Evolutionary conservation across 2,888 invertebrate species (phyloP).

Genomic region (Timema podura): DNA sequence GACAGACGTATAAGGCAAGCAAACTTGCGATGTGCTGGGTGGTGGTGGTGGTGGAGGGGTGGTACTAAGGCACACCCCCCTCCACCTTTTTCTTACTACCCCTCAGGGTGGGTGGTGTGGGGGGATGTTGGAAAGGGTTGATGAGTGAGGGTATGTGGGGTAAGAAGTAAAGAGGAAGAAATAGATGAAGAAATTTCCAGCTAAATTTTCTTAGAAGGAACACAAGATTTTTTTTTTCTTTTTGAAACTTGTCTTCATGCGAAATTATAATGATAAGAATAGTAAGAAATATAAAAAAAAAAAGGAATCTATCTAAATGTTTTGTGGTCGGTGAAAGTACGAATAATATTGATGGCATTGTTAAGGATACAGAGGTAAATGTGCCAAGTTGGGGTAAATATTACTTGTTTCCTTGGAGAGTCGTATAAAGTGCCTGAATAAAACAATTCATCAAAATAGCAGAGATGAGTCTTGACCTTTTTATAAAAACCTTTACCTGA

Average conservation of each 20-base stretch:
- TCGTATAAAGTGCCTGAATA: too few relatives aligned
- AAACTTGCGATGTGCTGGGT: constrained; percentile 23
- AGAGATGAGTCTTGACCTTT: too few relatives aligned
- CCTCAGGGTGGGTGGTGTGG: constrained; percentile 40
- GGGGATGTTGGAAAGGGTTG: constrained; percentile 28
- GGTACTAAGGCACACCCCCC: constrained; percentile 19
- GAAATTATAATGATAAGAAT: constrained; percentile 6
- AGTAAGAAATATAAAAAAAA: constrained; percentile 2
- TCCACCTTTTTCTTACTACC: too few relatives aligned
- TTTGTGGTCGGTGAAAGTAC: neutral
- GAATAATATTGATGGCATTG: constrained; percentile 13
- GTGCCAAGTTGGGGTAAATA: too few relatives aligned
- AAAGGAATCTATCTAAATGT: constrained; percentile 4
- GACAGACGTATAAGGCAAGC: constrained; percentile 30
- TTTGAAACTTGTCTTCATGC: constrained; percentile 14
- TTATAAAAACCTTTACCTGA: too few relatives aligned
- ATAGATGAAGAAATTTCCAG: constrained; percentile 60
- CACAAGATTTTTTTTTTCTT: constrained; percentile 18
- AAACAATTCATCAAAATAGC: too few relatives aligned
- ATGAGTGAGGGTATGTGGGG: constrained; percentile 29
- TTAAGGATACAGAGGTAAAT: neutral
- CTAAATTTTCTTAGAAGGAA: constrained; percentile 49
- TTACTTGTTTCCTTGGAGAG: too few relatives aligned
- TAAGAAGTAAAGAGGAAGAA: constrained; percentile 45
- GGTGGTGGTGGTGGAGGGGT: constrained; percentile 33